Percentiles rank a stretch among this genome's conserved stretches.
These are phyloP conservation scores for Escarpia spicata DNA, from an alignment of 2,888 invertebrate genomes.

Conservation along the genomic window DNA sequence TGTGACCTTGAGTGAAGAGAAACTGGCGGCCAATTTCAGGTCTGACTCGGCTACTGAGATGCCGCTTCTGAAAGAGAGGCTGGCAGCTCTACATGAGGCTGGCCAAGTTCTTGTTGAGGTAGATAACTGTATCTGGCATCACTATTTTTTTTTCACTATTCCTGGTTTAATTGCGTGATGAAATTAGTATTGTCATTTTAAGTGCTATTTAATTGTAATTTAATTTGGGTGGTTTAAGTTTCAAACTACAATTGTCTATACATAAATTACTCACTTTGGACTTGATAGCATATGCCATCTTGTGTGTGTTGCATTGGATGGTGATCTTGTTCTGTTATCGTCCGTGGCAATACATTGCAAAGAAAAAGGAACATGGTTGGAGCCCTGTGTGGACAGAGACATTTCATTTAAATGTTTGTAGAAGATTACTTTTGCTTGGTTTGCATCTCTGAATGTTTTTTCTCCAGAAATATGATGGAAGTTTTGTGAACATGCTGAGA, in stretches of 20 bases:
- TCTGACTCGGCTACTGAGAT: constrained; percentile 78
- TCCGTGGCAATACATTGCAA: neutral
- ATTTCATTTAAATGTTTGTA: neutral
- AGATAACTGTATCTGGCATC: neutral
- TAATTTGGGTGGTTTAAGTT: neutral
- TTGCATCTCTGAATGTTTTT: neutral
- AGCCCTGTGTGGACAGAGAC: neutral
- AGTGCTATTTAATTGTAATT: neutral
- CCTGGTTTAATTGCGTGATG: neutral
- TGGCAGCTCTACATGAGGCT: constrained; percentile 76
- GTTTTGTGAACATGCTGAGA: constrained; percentile 83
- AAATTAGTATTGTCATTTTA: neutral
- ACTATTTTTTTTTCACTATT: neutral
- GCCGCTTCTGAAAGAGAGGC: constrained; percentile 81
- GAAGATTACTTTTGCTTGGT: neutral
- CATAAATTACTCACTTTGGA: neutral
- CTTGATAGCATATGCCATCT: neutral
- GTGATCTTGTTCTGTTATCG: neutral
- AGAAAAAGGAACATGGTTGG: neutral
- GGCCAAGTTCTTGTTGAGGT: constrained; percentile 66
- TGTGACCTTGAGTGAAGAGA: constrained; percentile 75
- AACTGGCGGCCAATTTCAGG: constrained; percentile 76
- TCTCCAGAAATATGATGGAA: constrained; percentile 74
- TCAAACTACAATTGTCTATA: neutral
- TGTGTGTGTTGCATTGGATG: neutral